Conservation (phyloP, 2,113 vertebrate genomes). For the Grantiella picta region DNA sequence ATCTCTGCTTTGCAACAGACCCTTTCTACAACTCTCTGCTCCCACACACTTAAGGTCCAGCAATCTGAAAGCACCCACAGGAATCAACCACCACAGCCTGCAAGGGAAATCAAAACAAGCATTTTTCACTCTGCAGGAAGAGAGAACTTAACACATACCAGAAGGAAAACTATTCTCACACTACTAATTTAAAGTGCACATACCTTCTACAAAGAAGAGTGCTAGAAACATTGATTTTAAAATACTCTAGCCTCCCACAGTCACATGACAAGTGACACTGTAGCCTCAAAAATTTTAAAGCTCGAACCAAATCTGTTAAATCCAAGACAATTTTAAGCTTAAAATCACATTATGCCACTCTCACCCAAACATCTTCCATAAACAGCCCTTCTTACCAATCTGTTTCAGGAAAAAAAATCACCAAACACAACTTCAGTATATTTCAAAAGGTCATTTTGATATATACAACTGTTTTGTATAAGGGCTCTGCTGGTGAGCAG, state of each 20-base stretch:
- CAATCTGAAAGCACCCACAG: background rate
- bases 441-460: background rate
- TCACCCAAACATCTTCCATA: background rate
- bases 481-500: background rate
- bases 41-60: background rate
- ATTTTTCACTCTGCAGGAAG: background rate
- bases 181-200: rapidly evolving
- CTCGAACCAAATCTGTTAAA: background rate
- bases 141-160: background rate
- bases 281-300: background rate
- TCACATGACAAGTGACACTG: background rate
- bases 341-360: background rate
- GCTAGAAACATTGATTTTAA: background rate
- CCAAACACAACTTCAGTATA: background rate
- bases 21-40: background rate
- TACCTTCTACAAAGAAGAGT: background rate
- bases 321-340: background rate
- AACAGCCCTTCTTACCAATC: background rate
- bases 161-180: background rate
- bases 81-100: background rate
- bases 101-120: background rate
- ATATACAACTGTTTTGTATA: background rate
- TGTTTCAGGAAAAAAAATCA: background rate
- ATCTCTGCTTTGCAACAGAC: background rate
- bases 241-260: background rate